Evolutionary conservation across 2,797 vertebrate species (phyloP), one percentile per base, ranked within the genome.

Genomic region (Onychomys leucogaster): DNA sequence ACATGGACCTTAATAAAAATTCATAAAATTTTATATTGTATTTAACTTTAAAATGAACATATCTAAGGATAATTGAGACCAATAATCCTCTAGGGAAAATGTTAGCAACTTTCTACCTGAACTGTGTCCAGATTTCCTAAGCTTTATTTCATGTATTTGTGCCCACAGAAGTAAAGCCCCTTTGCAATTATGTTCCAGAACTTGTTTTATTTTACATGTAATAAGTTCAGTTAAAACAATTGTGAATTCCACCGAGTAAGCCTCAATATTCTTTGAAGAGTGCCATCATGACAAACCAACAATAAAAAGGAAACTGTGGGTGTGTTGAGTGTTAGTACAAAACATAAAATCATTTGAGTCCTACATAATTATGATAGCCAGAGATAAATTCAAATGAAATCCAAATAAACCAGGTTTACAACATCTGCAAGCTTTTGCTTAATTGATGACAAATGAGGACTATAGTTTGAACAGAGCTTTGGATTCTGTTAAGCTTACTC

Each of bases 111-210:
- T 89, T 76, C 37, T 55, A 71, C 41, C 21, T 88, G 85, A 29
- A 34, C 37, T 77, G 2, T 1, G 1, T 46, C 77, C 37, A 85
- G 2, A 34, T 14, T 71, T 76, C 80, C 81, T 77, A 96, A 27
- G 11, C 37, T 34, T 78, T 17, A 23, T 73, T 91, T 90, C 37
- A 76, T 12, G 87, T 77, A 57, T 76, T 90, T 9, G 13, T 71
- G 10, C 75, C 65, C 7, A 67, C 1, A 67, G 8, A 63, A 46
- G 17, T 57, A 25, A 90, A 81, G 8, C 87, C 76, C 81, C 19
- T 95, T 90, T 61, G 19, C 13, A 65, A 71, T 91, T 89, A 87
- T 19, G 65, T 92, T 92, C 52, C 34, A 94, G 55, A 92, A 92
- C 5, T 1, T 34, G 11, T 84, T 92, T 69, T 84, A 43, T 81